These are phyloP conservation scores for Cotesia typhae DNA, from an alignment of 1,140 invertebrate genomes.

Conservation along the genomic window DNA sequence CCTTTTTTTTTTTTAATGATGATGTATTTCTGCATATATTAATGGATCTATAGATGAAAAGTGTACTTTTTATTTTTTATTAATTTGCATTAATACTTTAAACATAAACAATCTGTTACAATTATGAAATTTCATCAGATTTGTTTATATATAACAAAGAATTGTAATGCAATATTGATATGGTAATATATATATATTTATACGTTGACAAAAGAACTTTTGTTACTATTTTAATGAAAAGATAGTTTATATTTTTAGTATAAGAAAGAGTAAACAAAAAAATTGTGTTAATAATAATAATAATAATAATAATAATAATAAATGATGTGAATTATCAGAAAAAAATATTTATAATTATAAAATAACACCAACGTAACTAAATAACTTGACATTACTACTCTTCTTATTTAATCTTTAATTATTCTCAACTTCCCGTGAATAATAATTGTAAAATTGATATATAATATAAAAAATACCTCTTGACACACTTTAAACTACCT, in stretches of 20 bases:
- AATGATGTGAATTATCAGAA: slow-evolving; percentile 21
- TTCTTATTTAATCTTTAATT: slow-evolving; percentile 30
- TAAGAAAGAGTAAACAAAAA: slow-evolving; percentile 11
- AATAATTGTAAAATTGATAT: slow-evolving; percentile 54
- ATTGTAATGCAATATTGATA: too few relatives aligned
- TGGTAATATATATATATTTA: too few relatives aligned
- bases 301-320: slow-evolving; percentile 23
- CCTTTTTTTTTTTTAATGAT: slow-evolving; percentile 44
- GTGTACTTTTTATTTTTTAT: slow-evolving; percentile 8
- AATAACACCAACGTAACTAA: background rate
- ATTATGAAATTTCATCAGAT: background rate
- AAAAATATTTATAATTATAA: slow-evolving; percentile 17
- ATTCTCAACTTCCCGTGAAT: slow-evolving; percentile 31
- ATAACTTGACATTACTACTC: slow-evolving; percentile 5
- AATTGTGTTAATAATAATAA: slow-evolving; percentile 4
- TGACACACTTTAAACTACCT: slow-evolving; percentile 35
- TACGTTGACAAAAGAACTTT: too few relatives aligned
- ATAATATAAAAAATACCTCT: slow-evolving; percentile 57
- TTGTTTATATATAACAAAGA: too few relatives aligned
- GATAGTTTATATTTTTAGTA: too few relatives aligned
- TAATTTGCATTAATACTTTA: slow-evolving; percentile 4
- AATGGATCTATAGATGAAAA: slow-evolving; percentile 27
- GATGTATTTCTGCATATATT: slow-evolving; percentile 34
- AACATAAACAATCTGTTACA: slow-evolving; percentile 5
- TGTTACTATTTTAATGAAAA: too few relatives aligned